These are phyloP conservation scores for Heliconius melpomene DNA, from an alignment of 1,140 invertebrate genomes.

Conservation along the genomic window DNA sequence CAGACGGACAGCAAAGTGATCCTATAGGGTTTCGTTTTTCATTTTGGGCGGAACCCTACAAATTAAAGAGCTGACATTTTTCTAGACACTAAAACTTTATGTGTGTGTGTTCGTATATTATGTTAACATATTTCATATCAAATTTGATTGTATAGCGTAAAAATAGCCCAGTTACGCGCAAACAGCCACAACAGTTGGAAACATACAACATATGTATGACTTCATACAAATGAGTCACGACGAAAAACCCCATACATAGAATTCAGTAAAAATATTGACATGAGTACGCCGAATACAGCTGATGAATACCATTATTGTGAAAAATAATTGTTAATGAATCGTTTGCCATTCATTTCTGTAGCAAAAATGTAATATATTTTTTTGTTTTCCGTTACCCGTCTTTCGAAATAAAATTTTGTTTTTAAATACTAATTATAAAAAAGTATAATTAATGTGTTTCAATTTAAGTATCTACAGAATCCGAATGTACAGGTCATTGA, in stretches of 20 bases:
- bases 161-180: background rate
- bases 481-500: background rate
- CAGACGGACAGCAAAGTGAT: no score
- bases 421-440: background rate
- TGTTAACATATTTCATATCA: no score
- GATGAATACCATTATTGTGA: constrained; percentile 4
- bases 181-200: background rate
- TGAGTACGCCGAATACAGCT: constrained; percentile 32
- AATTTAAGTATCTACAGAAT: background rate
- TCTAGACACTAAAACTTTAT: no score
- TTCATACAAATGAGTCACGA: constrained; percentile 50
- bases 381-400: no score
- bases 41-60: no score
- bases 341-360: background rate
- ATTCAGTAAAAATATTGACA: constrained; percentile 51
- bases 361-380: background rate
- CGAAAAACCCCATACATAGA: constrained; percentile 47
- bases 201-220: constrained; percentile 44
- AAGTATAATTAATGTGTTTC: no score
- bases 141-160: background rate
- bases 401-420: no score
- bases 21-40: no score
- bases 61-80: no score
- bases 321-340: background rate
- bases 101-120: no score